Evolutionary conservation across 2,113 vertebrate genomes (phyloP), one percentile per base, ranked within the genome.

Genomic region (Pelvicachromis taeniatus): DNA sequence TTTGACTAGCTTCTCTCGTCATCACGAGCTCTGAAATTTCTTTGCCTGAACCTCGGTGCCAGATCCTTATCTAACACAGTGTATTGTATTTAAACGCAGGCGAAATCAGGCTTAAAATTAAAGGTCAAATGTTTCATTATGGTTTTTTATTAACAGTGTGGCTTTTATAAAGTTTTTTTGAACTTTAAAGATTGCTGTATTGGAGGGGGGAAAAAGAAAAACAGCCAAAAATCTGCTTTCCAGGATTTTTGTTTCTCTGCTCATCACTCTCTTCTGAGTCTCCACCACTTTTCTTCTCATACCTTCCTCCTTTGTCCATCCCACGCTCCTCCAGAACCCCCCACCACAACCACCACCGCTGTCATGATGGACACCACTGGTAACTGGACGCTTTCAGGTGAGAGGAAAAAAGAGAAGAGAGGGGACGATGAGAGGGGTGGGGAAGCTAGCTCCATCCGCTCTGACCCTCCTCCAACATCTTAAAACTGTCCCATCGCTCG

Each of bases 311-410:
- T 91, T 88, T 94, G 88, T 94, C 78, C 91, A 92, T 92, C 88
- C 94, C 83, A 89, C 89, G 21, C 91, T 89, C 88, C 92, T 92
- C 90, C 87, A 96, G 96, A 94, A 86, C 80, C 87, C 88, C 86
- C 82, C 85, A 38, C 33, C 61, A 35, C n/a, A 7, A 87, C 86
- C 83, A 85, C 75, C 61, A 73, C 88, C 82, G 84, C 86, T 56
- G 85, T 91, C 87, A 86, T 33, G 82, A 94, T 5, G 93, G 92
- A 94, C 83, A 85, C 85, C 90, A 92, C 93, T 83, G 92, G 81
- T 94, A 95, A 95, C 94, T 92, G 92, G 94, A 95, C 91, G 1
- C 80, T 92, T 90, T 88, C 95, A 96, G 95, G 95, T 96, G 95
- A 96, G 94, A 92, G 54, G 40, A 53, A 33, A 68, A 63, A 52